Evolutionary conservation across 2,888 invertebrate genomes (phyloP).

Genomic region (Leucania comma): DNA sequence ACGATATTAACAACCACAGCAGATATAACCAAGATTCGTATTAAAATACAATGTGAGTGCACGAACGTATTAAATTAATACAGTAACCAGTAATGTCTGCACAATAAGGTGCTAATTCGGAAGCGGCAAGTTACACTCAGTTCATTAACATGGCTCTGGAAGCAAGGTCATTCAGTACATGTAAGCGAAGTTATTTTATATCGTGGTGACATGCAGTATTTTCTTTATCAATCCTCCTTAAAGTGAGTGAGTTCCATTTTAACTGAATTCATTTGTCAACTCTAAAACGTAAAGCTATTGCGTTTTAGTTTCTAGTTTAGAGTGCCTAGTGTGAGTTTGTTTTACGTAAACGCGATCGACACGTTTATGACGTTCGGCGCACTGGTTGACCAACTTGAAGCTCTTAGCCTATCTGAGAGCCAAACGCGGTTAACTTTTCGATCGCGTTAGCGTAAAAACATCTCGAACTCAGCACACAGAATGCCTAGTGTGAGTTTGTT

Average conservation of each 20-base stretch:
- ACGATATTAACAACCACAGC: slow-evolving; percentile 21
- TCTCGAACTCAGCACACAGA: too few relatives aligned
- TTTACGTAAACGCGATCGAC: too few relatives aligned
- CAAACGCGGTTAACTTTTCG: too few relatives aligned
- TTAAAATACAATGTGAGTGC: slow-evolving; percentile 44
- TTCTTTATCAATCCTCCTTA: slow-evolving; percentile 53
- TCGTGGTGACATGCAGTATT: slow-evolving; percentile 56
- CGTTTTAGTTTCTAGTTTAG: neutral
- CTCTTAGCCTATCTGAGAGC: too few relatives aligned
- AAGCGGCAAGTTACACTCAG: slow-evolving; percentile 68
- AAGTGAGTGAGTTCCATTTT: slow-evolving; percentile 1
- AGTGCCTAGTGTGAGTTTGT: too few relatives aligned
- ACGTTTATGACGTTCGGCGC: too few relatives aligned
- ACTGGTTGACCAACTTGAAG: too few relatives aligned
- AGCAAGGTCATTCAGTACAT: slow-evolving; percentile 73
- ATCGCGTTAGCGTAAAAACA: too few relatives aligned
- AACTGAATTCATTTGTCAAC: slow-evolving; percentile 17
- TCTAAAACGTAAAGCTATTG: slow-evolving; percentile 4
- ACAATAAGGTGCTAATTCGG: slow-evolving; percentile 78
- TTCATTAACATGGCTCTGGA: slow-evolving; percentile 76
- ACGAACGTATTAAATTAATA: slow-evolving; percentile 40
- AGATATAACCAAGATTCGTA: slow-evolving; percentile 44
- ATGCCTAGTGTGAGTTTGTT: too few relatives aligned
- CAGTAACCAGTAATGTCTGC: slow-evolving; percentile 59
- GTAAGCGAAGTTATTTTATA: slow-evolving; percentile 48